Evolutionary conservation across 1,140 invertebrate genomes (phyloP).

Genomic region (Drosophila rufa): DNA sequence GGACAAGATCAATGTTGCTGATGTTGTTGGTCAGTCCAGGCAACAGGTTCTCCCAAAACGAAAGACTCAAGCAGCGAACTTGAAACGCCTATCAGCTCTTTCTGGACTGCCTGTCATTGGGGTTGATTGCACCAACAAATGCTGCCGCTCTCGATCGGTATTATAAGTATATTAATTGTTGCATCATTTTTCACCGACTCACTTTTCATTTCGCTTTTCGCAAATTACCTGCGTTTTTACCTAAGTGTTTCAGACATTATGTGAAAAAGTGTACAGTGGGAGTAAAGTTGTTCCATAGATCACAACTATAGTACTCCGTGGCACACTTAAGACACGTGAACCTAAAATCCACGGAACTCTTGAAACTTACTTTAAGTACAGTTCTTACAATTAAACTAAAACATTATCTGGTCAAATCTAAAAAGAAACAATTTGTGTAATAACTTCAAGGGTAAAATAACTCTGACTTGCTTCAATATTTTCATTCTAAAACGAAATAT

Average conservation of each 20-base stretch:
- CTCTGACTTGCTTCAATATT: too few relatives aligned
- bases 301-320: neutral
- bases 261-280: slow-evolving; percentile 17
- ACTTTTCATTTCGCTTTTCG: slow-evolving; percentile 32
- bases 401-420: too few relatives aligned
- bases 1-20: slow-evolving; percentile 79
- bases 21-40: slow-evolving; percentile 45
- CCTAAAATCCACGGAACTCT: neutral
- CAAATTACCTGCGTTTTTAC: slow-evolving; percentile 28
- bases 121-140: slow-evolving; percentile 55
- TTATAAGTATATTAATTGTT: slow-evolving; percentile 44
- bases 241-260: slow-evolving; percentile 32
- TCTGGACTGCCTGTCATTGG: slow-evolving; percentile 47
- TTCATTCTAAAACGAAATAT: too few relatives aligned
- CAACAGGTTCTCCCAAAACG: slow-evolving; percentile 76
- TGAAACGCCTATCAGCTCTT: slow-evolving; percentile 52
- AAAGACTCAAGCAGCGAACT: slow-evolving; percentile 79
- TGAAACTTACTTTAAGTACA: neutral
- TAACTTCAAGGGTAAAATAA: too few relatives aligned
- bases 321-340: neutral
- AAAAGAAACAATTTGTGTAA: too few relatives aligned
- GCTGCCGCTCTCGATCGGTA: slow-evolving; percentile 20
- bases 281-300: neutral
- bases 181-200: slow-evolving; percentile 24
- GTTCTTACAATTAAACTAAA: too few relatives aligned